These are phyloP conservation scores for Montipora foliosa DNA, from an alignment of 64 coral and sea anemone genomes.

Conservation along the genomic window DNA sequence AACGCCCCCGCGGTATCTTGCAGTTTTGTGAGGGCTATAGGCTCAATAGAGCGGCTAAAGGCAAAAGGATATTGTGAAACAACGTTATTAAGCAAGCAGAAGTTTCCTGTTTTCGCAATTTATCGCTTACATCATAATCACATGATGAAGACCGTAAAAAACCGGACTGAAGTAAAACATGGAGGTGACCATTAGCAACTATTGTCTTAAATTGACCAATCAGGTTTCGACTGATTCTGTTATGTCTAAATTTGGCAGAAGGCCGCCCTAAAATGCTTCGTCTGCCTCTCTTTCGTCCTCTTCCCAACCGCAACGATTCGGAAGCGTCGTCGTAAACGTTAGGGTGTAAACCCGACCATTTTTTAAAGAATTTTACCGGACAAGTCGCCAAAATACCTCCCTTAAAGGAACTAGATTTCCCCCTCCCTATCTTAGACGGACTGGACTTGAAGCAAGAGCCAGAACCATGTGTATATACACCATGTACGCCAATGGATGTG, in stretches of 20 bases:
- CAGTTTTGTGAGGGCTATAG: too few species aligned
- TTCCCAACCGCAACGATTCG: slow-evolving; percentile 86
- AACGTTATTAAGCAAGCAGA: too few species aligned
- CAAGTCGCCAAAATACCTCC: slow-evolving; percentile 99
- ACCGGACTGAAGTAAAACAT: background rate
- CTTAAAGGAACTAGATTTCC: slow-evolving; percentile 97
- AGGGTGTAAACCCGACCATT: slow-evolving; percentile 87
- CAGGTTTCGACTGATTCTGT: slow-evolving; percentile 33
- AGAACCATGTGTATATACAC: slow-evolving; percentile 56
- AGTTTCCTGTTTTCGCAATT: too few species aligned
- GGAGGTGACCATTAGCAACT: slow-evolving; percentile 12
- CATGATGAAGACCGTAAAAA: background rate
- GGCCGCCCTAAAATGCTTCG: slow-evolving; percentile 56
- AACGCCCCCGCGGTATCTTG: too few species aligned
- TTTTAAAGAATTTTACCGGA: slow-evolving; percentile 94
- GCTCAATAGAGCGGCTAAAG: too few species aligned
- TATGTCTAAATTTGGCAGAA: slow-evolving; percentile 93
- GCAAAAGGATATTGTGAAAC: too few species aligned
- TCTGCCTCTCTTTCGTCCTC: slow-evolving; percentile 67
- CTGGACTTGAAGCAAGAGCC: slow-evolving; percentile 90
- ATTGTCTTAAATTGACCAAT: slow-evolving; percentile 67
- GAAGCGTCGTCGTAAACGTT: slow-evolving; percentile 81
- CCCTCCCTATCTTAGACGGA: slow-evolving; percentile 93
- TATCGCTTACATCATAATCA: slow-evolving; percentile 37
- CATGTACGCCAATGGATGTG: slow-evolving; percentile 79